These are phyloP conservation scores for Ictalurus furcatus DNA, from an alignment of 2,113 vertebrate genomes.

Conservation along the genomic window DNA sequence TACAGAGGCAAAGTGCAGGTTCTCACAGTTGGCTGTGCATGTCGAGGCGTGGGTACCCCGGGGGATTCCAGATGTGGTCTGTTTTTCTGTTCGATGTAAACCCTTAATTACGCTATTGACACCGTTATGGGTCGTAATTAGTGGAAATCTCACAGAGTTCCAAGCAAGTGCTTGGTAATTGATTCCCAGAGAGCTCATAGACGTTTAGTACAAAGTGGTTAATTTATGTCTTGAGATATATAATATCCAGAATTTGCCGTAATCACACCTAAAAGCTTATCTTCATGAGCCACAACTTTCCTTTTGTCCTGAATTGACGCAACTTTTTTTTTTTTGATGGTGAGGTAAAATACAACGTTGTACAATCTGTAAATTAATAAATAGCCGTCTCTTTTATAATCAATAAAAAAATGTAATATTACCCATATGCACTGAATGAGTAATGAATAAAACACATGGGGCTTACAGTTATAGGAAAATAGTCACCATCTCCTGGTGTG, in stretches of 20 bases:
- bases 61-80: constrained; percentile 73
- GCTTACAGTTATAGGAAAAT: neutral
- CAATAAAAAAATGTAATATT: neutral
- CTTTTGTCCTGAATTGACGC: neutral
- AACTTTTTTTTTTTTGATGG: neutral
- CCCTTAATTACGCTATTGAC: constrained; percentile 74
- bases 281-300: neutral
- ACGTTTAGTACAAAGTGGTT: neutral
- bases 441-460: neutral
- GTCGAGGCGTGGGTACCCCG: constrained; percentile 66
- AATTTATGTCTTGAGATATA: constrained; percentile 56
- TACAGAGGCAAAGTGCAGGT: constrained; percentile 44
- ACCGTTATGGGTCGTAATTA: constrained; percentile 68
- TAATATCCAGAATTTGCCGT: neutral
- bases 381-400: neutral
- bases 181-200: neutral
- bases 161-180: constrained; percentile 58
- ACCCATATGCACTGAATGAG: neutral
- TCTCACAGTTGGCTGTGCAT: constrained; percentile 72
- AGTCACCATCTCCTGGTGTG: neutral
- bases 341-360: neutral
- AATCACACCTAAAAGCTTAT: neutral
- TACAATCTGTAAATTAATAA: neutral
- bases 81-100: constrained; percentile 63
- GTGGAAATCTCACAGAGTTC: constrained; percentile 61